These are phyloP conservation scores for Natator depressus DNA, from an alignment of 2,113 vertebrate species.

Conservation along the genomic window DNA sequence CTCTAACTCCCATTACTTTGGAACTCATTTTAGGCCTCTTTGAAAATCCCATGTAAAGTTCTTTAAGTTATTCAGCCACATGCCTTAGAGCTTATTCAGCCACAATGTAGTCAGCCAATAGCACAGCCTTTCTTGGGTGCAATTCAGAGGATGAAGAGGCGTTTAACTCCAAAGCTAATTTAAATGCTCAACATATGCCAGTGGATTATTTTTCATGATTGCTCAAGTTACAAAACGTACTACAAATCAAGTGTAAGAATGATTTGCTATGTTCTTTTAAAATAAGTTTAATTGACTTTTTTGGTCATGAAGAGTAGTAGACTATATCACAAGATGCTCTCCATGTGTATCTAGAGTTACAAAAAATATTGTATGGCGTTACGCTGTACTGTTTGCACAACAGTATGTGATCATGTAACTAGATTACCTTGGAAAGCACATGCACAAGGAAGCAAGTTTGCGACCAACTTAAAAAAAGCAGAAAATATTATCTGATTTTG, in stretches of 20 bases:
- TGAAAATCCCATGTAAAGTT: neutral
- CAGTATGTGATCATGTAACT: neutral
- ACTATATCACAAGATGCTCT: neutral
- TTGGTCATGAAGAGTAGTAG: neutral
- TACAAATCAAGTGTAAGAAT: neutral
- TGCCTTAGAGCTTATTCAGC: neutral
- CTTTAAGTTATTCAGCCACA: neutral
- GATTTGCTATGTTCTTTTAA: neutral
- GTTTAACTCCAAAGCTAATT: neutral
- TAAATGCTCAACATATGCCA: neutral
- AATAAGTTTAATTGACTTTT: neutral
- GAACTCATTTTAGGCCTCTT: neutral
- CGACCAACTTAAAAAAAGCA: too few species aligned
- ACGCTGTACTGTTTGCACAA: neutral
- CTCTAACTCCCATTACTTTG: neutral
- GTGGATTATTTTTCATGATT: neutral
- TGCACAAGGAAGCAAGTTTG: neutral
- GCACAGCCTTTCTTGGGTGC: neutral
- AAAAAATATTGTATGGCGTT: neutral
- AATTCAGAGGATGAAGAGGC: neutral
- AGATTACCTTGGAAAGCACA: neutral
- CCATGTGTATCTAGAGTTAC: neutral
- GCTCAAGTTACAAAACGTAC: neutral
- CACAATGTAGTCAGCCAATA: neutral
- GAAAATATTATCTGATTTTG: too few species aligned